Percentiles rank a stretch among this genome's conserved stretches.
Conservation (phyloP, 2,113 vertebrate species). For the Muscicapa adusta region DNA sequence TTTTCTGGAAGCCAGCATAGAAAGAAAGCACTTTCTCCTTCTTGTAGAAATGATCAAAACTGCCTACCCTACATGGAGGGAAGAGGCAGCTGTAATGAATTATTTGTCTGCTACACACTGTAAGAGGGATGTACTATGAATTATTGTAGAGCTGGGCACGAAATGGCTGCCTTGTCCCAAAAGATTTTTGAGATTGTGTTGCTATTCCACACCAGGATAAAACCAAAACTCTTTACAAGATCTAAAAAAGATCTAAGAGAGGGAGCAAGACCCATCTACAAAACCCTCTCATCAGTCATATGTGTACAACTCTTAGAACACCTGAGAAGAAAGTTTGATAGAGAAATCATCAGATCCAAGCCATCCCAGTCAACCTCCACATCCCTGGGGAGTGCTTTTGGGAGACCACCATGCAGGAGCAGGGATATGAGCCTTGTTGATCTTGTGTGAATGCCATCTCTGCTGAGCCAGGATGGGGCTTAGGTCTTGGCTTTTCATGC, state of each 20-base stretch:
- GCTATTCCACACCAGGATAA: not conserved
- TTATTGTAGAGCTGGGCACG: slow-evolving; percentile 1
- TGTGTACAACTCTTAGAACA: not conserved
- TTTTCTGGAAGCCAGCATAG: not conserved
- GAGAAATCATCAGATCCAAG: not conserved
- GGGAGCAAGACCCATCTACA: not conserved
- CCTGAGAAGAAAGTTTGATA: not conserved
- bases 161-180: slow-evolving; percentile 21
- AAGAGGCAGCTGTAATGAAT: slow-evolving; percentile 12
- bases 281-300: not conserved
- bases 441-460: accelerated
- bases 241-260: not conserved
- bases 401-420: not conserved
- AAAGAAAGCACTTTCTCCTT: slow-evolving; percentile 7
- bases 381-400: not conserved
- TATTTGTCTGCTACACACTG: slow-evolving; percentile 14
- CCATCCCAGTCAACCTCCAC: not conserved
- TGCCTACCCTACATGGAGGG: not conserved
- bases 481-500: not conserved
- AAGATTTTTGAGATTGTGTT: slow-evolving; percentile 20
- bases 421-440: not conserved
- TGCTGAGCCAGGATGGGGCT: not conserved
- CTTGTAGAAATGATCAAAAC: slow-evolving; percentile 1
- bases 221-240: not conserved
- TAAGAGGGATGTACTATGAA: slow-evolving; percentile 22